Evolutionary conservation across 2,797 vertebrate genomes (phyloP), one percentile per base, ranked within the genome.

Genomic region (Loris lydekkerianus): DNA sequence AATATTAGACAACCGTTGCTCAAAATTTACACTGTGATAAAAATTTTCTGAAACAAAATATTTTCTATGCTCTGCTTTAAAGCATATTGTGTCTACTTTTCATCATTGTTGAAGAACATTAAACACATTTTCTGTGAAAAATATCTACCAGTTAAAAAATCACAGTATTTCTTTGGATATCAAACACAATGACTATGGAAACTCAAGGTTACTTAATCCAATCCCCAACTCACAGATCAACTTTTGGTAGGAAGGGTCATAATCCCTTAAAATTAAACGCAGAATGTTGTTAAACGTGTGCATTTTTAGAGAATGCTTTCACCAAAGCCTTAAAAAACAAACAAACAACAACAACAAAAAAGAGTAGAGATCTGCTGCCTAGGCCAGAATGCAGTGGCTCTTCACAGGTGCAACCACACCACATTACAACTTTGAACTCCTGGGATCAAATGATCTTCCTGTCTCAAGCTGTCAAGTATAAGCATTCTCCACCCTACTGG

Each of bases 91-190:
- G 17, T 86, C 91, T 86, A 43, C 73, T 89, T 81, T 93, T 63
- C 7, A 49, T 78, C 31, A 70, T 14, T 14, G 70, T 5, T 5
- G 10, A 84, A 89, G 40, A 95, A 80, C 20, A 96, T 67, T 75
- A 92, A 91, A 67, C 56, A 86, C 27, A 85, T 84, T 93, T 77
- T 70, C 61, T 94, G 49, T 90, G 78, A 94, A 95, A 93, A 29
- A 63, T 76, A 34, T 1, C n/a, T 60, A 43, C 6, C 78, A 34
- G n/a, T 85, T 88, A 61, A 91, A 94, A 95, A 63, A n/a, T 58
- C 18, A 88, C 0, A 84, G 40, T 25, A 75, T 63, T 94, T 94
- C n/a, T 87, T 70, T 91, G 67, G 53, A 86, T 89, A 73, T 65
- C 81, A 97, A 90, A 78, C 31, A 86, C 10, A 87, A 60, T 25